Conservation (phyloP, 2,888 invertebrate species). For the Lithophane ornitopus region DNA sequence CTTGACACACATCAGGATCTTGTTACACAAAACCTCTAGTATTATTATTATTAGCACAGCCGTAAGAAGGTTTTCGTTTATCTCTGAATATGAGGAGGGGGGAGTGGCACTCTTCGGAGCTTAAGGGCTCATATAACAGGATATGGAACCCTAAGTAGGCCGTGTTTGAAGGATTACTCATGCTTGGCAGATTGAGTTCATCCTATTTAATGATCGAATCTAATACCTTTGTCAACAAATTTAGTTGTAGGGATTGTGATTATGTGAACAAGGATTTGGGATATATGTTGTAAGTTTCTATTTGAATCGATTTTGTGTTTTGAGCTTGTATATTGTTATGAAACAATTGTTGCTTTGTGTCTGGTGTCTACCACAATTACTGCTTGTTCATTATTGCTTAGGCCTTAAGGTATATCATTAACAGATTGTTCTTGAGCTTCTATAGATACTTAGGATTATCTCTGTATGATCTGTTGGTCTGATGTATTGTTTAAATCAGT, state of each 20-base stretch:
- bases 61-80: conserved; percentile 61
- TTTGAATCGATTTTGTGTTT: conserved; percentile 24
- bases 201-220: conserved; percentile 58
- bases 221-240: conserved; percentile 63
- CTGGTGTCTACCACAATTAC: not conserved
- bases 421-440: not conserved
- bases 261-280: conserved; percentile 33
- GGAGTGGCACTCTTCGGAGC: conserved; percentile 58
- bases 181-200: conserved; percentile 64
- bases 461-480: not conserved
- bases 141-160: conserved; percentile 62
- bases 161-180: conserved; percentile 66
- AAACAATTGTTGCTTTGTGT: conserved; percentile 15
- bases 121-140: conserved; percentile 65
- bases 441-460: not conserved
- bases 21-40: conserved; percentile 56
- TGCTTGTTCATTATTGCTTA: not conserved
- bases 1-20: conserved; percentile 48
- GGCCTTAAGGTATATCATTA: not conserved
- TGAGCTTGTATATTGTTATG: conserved; percentile 13
- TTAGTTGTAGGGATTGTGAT: conserved; percentile 39
- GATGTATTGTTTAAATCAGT: not conserved
- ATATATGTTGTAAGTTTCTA: conserved; percentile 26
- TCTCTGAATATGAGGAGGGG: conserved; percentile 55
- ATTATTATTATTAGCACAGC: conserved; percentile 62